Evolutionary conservation across 2,113 vertebrate species (phyloP).

Genomic region (Euleptes europaea): DNA sequence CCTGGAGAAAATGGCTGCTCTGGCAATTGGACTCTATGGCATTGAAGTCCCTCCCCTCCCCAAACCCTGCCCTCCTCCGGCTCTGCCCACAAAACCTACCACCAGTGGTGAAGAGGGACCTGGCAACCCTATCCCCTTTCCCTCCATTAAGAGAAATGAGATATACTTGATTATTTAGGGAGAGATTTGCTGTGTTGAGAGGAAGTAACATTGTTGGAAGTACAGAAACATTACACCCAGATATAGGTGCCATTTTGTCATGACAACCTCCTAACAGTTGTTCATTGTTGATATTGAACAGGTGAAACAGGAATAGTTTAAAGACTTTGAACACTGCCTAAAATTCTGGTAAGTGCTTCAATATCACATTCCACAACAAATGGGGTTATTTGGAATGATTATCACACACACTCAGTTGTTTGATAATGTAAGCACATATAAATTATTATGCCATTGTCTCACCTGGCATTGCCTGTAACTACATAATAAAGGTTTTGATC

Average conservation of each 20-base stretch:
- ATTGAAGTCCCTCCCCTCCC: too few species aligned
- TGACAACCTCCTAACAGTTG: constrained; percentile 13
- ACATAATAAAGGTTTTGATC: too few species aligned
- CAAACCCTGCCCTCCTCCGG: too few species aligned
- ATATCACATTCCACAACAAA: background rate
- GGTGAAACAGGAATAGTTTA: background rate
- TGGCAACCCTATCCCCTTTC: too few species aligned
- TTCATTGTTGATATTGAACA: constrained; percentile 27
- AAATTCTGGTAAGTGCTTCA: background rate
- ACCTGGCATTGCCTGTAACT: too few species aligned
- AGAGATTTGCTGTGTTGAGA: background rate
- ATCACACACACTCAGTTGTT: background rate
- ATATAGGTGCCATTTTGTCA: constrained; percentile 24
- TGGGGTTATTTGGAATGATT: background rate
- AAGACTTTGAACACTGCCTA: constrained; percentile 18
- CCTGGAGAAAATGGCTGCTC: too few species aligned
- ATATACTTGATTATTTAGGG: background rate
- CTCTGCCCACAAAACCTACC: too few species aligned
- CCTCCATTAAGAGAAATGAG: constrained; percentile 17
- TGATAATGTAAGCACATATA: background rate
- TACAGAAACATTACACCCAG: background rate
- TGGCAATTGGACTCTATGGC: too few species aligned
- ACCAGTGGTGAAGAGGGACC: too few species aligned
- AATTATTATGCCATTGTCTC: too few species aligned
- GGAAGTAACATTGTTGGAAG: constrained; percentile 50